Evolutionary conservation across 2,113 vertebrate species (phyloP).

Genomic region (Cyphomyrus plagiostoma): DNA sequence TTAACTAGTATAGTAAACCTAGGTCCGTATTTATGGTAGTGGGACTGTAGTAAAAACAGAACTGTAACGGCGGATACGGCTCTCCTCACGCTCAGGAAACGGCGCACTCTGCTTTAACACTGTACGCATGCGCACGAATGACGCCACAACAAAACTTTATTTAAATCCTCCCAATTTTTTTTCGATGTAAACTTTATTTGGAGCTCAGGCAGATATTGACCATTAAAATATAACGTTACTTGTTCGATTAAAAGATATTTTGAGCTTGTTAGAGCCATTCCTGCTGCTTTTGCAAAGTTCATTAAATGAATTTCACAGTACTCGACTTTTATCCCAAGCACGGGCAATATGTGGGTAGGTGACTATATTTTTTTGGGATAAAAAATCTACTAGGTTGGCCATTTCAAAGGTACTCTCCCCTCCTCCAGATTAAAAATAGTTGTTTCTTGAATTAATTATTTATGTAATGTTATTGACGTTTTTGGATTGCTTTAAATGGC

Average conservation of each 20-base stretch:
- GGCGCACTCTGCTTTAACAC: neutral
- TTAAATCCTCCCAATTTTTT: neutral
- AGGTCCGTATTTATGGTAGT: neutral
- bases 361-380: neutral
- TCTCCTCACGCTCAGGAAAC: neutral
- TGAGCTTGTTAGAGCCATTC: neutral
- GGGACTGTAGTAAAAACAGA: neutral
- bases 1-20: neutral
- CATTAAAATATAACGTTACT: neutral
- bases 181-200: neutral
- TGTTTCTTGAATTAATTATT: neutral
- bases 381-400: neutral
- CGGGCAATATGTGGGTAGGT: neutral
- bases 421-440: neutral
- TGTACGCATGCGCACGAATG: slow-evolving; percentile 14
- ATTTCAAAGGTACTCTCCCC: neutral
- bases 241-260: neutral
- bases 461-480: neutral
- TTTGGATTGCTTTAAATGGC: neutral
- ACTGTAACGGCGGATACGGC: neutral
- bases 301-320: neutral
- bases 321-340: neutral
- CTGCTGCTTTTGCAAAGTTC: neutral
- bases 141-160: slow-evolving; percentile 13
- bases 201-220: neutral